phyloP scores from a whole-genome alignment of 1,140 invertebrate genomes.

The Ips nitidus region DNA sequence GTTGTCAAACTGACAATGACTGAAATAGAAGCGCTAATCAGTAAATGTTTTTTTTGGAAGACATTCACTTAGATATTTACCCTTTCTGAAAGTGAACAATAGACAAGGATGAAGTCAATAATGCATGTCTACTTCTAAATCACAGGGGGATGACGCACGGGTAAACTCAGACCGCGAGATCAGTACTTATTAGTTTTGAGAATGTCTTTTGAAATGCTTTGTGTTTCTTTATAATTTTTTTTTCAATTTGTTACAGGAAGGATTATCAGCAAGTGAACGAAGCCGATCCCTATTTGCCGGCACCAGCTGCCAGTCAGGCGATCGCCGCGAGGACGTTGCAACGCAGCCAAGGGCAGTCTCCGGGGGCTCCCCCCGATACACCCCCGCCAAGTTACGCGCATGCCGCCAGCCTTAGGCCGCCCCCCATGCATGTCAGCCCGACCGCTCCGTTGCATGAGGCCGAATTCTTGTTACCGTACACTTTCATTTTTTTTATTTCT shows the following conservation, averaged over 20 bases:
- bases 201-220: background rate
- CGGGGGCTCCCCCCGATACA: constrained; percentile 50
- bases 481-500: constrained; percentile 40
- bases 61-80: too few species aligned
- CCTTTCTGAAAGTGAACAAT: too few species aligned
- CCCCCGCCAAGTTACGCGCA: constrained; percentile 53
- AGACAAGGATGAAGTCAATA: too few species aligned
- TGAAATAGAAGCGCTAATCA: too few species aligned
- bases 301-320: constrained; percentile 60
- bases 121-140: too few species aligned
- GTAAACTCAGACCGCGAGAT: too few species aligned
- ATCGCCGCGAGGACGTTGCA: constrained; percentile 63
- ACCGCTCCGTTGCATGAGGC: constrained; percentile 41
- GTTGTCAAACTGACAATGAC: too few species aligned
- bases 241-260: constrained; percentile 57
- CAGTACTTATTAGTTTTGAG: too few species aligned
- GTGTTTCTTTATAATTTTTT: background rate
- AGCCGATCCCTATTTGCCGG: constrained; percentile 68
- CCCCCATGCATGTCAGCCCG: constrained; percentile 46
- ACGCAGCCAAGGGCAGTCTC: constrained; percentile 53
- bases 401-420: constrained; percentile 47
- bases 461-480: constrained; percentile 42
- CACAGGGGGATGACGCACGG: too few species aligned
- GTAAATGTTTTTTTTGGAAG: too few species aligned
- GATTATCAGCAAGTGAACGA: constrained; percentile 74